Evolutionary conservation across 2,113 vertebrate species (phyloP).

Genomic region (Cacatua alba): DNA sequence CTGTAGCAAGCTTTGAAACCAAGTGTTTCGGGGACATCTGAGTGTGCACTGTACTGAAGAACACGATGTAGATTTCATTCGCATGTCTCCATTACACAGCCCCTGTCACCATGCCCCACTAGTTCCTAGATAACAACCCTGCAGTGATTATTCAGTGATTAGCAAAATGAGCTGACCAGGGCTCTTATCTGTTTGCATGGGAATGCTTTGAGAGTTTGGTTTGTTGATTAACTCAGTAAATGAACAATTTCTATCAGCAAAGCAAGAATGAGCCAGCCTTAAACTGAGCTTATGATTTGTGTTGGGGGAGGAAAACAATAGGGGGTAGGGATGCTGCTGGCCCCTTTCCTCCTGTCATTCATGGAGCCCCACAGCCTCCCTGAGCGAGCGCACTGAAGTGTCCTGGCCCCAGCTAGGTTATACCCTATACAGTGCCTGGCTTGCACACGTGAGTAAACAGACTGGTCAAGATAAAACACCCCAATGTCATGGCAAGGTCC

Average conservation of each 20-base stretch:
- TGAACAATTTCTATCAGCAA: background rate
- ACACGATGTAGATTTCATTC: background rate
- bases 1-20: background rate
- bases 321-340: background rate
- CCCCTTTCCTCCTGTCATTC: background rate
- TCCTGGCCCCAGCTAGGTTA: background rate
- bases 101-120: background rate
- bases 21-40: background rate
- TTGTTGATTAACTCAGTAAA: background rate
- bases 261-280: background rate
- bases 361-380: background rate
- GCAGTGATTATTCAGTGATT: background rate
- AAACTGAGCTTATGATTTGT: rapidly evolving
- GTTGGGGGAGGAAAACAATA: background rate
- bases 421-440: background rate
- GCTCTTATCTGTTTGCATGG: background rate
- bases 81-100: rapidly evolving
- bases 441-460: background rate
- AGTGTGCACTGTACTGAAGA: background rate
- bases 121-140: background rate
- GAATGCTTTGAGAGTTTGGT: background rate
- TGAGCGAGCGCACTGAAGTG: background rate
- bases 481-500: conserved; percentile 47
- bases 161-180: background rate
- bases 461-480: background rate